These are phyloP conservation scores for Danio choprae DNA, from an alignment of 2,797 vertebrate genomes.

Conservation along the genomic window DNA sequence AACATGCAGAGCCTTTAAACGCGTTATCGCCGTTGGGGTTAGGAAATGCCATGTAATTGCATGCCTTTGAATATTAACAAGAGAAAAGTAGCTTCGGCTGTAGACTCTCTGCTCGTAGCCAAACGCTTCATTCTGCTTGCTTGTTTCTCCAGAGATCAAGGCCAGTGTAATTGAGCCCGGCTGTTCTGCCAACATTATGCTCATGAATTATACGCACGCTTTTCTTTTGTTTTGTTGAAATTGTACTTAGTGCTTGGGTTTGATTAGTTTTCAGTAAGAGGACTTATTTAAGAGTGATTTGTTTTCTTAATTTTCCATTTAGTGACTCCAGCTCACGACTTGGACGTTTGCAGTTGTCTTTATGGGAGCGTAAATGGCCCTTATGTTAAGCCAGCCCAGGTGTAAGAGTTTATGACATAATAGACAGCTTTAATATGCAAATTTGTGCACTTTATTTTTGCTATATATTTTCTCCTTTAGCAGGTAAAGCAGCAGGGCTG, in stretches of 20 bases:
- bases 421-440: neutral
- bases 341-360: neutral
- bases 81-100: conserved; percentile 34
- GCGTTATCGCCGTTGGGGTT: conserved; percentile 11
- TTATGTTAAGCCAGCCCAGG: neutral
- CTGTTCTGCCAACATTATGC: conserved; percentile 49
- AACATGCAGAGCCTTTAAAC: conserved; percentile 28
- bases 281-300: conserved; percentile 23
- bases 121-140: conserved; percentile 14
- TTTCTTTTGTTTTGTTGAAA: conserved; percentile 9
- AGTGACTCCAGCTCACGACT: neutral
- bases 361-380: neutral
- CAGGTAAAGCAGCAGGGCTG: neutral
- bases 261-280: neutral
- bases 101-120: conserved; percentile 31
- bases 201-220: conserved; percentile 39
- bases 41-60: conserved; percentile 43
- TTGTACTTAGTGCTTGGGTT: conserved; percentile 3
- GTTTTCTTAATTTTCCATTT: conserved; percentile 1
- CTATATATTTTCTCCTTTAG: neutral
- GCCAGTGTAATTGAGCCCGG: conserved; percentile 29
- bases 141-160: conserved; percentile 39
- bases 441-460: neutral
- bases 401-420: neutral
- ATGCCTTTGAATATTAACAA: conserved; percentile 51